phyloP scores from a whole-genome alignment of 2,113 vertebrate species.

The Carassius gibelio region DNA sequence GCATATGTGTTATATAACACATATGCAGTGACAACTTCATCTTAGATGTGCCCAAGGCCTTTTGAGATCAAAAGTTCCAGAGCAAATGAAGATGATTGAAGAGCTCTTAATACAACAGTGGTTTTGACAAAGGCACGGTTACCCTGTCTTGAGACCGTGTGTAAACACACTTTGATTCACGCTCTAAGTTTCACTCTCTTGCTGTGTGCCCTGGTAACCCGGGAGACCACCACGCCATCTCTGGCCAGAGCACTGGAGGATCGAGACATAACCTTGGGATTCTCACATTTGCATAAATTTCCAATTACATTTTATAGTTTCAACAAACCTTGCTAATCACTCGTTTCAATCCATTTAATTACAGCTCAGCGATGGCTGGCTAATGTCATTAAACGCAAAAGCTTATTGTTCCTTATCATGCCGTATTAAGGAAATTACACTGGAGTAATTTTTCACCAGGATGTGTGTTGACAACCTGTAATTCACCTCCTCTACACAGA shows the following conservation, averaged over 20 bases:
- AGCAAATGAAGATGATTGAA: slow-evolving; percentile 26
- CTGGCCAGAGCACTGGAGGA: slow-evolving; percentile 9
- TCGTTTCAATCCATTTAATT: slow-evolving; percentile 66
- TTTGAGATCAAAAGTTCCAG: slow-evolving; percentile 8
- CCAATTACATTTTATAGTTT: slow-evolving; percentile 65
- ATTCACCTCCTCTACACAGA: slow-evolving; percentile 37
- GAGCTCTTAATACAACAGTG: slow-evolving; percentile 25
- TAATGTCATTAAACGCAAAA: slow-evolving; percentile 64
- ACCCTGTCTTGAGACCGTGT: neutral
- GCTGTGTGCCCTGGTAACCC: neutral
- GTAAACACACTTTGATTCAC: neutral
- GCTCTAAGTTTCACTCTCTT: neutral
- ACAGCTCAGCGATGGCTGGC: slow-evolving; percentile 59
- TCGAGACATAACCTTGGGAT: slow-evolving; percentile 46
- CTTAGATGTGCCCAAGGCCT: neutral
- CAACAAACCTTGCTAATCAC: slow-evolving; percentile 63
- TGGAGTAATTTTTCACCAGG: slow-evolving; percentile 47
- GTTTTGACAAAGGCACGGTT: slow-evolving; percentile 10
- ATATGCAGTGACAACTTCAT: neutral
- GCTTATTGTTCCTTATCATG: slow-evolving; percentile 66
- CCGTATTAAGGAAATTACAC: slow-evolving; percentile 59
- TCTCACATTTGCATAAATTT: slow-evolving; percentile 63
- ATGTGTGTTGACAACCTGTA: slow-evolving; percentile 33
- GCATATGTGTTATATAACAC: no score
- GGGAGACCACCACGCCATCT: slow-evolving; percentile 21